These are phyloP conservation scores for Pomacea canaliculata DNA, from an alignment of 2,888 invertebrate genomes.

Conservation along the genomic window DNA sequence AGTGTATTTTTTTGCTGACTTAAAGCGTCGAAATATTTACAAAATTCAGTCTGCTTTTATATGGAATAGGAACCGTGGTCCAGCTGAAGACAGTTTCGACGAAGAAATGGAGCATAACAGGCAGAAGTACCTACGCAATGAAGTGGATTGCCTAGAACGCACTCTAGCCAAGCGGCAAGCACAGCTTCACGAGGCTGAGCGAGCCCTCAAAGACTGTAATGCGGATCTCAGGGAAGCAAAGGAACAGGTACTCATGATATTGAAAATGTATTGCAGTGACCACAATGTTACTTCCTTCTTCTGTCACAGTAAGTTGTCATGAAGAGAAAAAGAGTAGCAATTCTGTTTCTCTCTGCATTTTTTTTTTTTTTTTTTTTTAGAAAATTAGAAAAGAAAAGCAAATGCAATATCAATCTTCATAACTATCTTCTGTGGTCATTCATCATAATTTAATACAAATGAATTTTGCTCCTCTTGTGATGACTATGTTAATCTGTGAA, in stretches of 20 bases:
- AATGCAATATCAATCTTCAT: no score
- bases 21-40: no score
- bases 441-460: no score
- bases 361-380: no score
- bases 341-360: not conserved
- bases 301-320: not conserved
- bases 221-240: slow-evolving; percentile 57
- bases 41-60: no score
- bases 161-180: slow-evolving; percentile 62
- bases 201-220: slow-evolving; percentile 58
- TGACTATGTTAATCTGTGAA: no score
- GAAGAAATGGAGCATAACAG: slow-evolving; percentile 48
- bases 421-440: no score
- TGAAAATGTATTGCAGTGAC: not conserved
- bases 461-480: no score
- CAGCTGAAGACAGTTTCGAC: slow-evolving; percentile 54
- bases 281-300: not conserved
- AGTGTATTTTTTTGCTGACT: no score
- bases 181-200: slow-evolving; percentile 63
- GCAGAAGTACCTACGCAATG: slow-evolving; percentile 55
- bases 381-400: no score
- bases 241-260: slow-evolving; percentile 48
- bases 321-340: not conserved
- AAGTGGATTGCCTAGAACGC: slow-evolving; percentile 62
- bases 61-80: slow-evolving; percentile 11